phyloP scores from a whole-genome alignment of 2,888 invertebrate genomes.

The Salpingus planirostris region DNA sequence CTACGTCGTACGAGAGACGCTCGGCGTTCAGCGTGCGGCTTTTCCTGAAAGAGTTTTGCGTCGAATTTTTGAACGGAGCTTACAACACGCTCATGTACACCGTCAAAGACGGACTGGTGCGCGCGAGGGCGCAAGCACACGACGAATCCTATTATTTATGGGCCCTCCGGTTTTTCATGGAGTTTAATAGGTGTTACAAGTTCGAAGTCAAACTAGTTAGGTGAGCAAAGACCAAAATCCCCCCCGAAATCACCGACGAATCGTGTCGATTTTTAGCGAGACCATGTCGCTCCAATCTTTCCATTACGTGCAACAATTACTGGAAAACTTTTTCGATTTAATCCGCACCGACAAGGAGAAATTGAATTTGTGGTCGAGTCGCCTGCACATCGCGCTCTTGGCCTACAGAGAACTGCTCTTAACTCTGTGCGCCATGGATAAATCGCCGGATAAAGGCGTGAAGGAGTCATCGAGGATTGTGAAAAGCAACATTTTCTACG shows the following conservation, averaged over 20 bases:
- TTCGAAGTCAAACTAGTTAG: slow-evolving; percentile 83
- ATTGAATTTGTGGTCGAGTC: slow-evolving; percentile 68
- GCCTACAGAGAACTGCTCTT: slow-evolving; percentile 75
- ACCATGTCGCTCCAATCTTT: slow-evolving; percentile 87
- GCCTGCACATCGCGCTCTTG: slow-evolving; percentile 77
- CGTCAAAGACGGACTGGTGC: slow-evolving; percentile 67
- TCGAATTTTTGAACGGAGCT: slow-evolving; percentile 82
- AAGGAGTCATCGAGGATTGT: slow-evolving; percentile 76
- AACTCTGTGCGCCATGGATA: slow-evolving; percentile 76
- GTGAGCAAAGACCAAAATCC: too few relatives aligned
- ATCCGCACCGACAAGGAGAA: slow-evolving; percentile 81
- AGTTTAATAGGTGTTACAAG: slow-evolving; percentile 84
- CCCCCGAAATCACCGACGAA: too few relatives aligned
- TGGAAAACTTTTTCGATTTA: slow-evolving; percentile 79
- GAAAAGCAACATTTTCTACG: slow-evolving; percentile 87
- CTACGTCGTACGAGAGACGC: slow-evolving; percentile 56
- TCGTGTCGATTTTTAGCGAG: slow-evolving; percentile 78
- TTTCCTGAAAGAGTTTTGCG: slow-evolving; percentile 89
- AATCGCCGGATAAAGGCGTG: slow-evolving; percentile 58
- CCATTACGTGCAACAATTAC: slow-evolving; percentile 88
- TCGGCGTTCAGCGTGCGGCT: slow-evolving; percentile 85
- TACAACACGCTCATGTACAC: slow-evolving; percentile 90
- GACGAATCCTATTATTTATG: slow-evolving; percentile 93
- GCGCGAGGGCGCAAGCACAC: slow-evolving; percentile 62
- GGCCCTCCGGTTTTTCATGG: slow-evolving; percentile 94